Base-by-base conservation (phyloP, 2,113 vertebrate species). In the Labeo catla region DNA sequence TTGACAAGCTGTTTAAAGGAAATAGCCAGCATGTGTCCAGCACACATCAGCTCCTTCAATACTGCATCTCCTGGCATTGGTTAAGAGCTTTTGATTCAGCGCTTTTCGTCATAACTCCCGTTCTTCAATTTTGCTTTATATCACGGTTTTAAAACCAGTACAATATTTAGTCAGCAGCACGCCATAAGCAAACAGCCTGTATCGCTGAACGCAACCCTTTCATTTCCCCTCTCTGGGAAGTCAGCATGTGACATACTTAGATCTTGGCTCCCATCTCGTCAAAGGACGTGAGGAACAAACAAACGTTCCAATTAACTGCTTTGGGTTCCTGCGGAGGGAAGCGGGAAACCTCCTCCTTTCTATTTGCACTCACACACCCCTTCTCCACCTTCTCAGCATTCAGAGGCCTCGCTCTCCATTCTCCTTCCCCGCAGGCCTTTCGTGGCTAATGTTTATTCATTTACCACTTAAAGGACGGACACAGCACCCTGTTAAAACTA, bases 361-460 rank as follows among this genome's bases (percentile, higher is more conserved):
- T 91, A 89, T 50, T 84, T 74, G 76, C 43, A 57, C 85, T 87
- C 86, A 50, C 84, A 66, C 66, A 81, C 82, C 89, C 84, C 61
- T 91, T 88, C 91, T 84, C 87, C 88, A 89, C 91, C 90, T 88
- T 73, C 16, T 78, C 83, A 84, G 70, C 70, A 81, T 78, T 89
- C 88, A 87, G 66, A 77, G 52, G 73, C 65, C 84, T 81, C 85
- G 80, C 88, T 88, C 81, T 86, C 19, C 84, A 57, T 85, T 86
- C 83, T 84, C 83, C 81, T 59, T 81, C 65, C 81, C 86, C 87
- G 91, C 93, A 91, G 90, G 85, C 90, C 88, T 89, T 90, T 91
- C 92, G 90, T 83, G 49, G 8, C 93, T 95, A 92, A 95, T 95
- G 93, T 94, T 93, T 95, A 95, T 95, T 94, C 94, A 94, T 94